Evolutionary conservation across 2,113 vertebrate species (phyloP).

Genomic region (Lethenteron camtschaticum): DNA sequence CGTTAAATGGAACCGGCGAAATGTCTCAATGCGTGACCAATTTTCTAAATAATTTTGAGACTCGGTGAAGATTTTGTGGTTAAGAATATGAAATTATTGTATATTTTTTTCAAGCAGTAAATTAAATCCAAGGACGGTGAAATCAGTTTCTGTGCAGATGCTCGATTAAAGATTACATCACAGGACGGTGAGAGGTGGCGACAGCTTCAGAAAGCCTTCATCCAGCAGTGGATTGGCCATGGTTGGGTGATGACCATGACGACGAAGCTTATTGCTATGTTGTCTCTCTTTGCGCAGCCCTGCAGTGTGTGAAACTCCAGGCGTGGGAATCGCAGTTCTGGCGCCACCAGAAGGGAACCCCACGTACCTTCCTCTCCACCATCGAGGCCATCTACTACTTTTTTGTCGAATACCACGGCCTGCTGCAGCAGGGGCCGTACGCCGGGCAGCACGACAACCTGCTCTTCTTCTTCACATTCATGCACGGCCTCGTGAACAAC

Average conservation of each 20-base stretch:
- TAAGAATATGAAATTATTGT: no score
- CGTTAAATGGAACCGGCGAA: no score
- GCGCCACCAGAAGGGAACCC: conserved; percentile 78
- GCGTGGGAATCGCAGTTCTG: conserved; percentile 84
- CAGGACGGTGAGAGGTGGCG: no score
- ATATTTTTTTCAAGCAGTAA: no score
- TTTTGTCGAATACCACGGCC: conserved; percentile 57
- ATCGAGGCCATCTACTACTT: conserved; percentile 97
- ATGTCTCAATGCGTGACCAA: no score
- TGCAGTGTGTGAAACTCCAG: conserved; percentile 66
- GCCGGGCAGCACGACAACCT: conserved; percentile 76
- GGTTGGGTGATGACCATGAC: no score
- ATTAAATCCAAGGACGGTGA: no score
- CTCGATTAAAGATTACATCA: no score
- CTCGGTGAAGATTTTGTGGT: no score
- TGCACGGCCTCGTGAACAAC: conserved; percentile 57
- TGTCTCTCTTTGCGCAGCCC: conserved; percentile 25
- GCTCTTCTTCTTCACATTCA: conserved; percentile 81
- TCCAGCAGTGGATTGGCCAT: not conserved
- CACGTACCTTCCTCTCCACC: conserved; percentile 73
- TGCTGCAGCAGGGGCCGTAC: conserved; percentile 40
- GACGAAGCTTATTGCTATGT: not conserved
- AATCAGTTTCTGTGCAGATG: no score
- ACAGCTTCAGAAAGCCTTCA: not conserved
- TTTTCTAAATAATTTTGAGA: no score